A percentile compares a stretch with the other conserved stretches of the same genome.
phyloP scores from a whole-genome alignment of 2,797 vertebrate genomes.

The Austrolebias charrua region DNA sequence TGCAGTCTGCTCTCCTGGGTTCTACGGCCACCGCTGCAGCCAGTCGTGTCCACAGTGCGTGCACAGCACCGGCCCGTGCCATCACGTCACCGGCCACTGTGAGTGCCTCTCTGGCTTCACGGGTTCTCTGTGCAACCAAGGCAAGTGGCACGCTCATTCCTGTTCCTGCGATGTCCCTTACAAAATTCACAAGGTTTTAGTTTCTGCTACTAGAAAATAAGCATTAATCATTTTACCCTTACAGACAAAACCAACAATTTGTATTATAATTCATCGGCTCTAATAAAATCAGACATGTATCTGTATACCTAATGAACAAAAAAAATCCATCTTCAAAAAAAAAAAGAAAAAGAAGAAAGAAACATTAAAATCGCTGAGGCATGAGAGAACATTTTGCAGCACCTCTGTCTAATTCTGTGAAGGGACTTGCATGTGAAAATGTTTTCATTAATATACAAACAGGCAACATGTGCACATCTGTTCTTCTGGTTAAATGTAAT shows the following conservation, averaged over 20 bases:
- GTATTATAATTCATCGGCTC: background rate
- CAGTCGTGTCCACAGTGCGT: constrained; percentile 87
- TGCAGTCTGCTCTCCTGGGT: constrained; percentile 87
- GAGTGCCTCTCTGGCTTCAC: constrained; percentile 88
- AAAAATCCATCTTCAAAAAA: background rate
- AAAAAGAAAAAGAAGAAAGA: too few species aligned
- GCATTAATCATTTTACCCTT: constrained; percentile 8
- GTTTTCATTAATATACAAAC: constrained; percentile 33
- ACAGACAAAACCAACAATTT: constrained; percentile 6
- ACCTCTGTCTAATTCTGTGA: constrained; percentile 38
- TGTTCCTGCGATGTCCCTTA: constrained; percentile 20
- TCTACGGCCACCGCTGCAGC: constrained; percentile 85
- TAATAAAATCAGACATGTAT: constrained; percentile 31
- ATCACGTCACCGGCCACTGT: constrained; percentile 86
- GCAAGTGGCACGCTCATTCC: constrained; percentile 74
- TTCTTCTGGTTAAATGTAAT: constrained; percentile 29
- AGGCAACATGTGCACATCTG: constrained; percentile 10
- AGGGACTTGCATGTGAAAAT: constrained; percentile 36
- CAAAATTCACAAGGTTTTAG: constrained; percentile 22
- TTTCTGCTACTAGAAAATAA: constrained; percentile 10
- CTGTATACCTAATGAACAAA: constrained; percentile 52
- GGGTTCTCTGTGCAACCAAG: constrained; percentile 90
- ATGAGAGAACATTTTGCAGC: constrained; percentile 50
- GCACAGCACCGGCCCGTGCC: constrained; percentile 85
- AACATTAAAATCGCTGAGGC: constrained; percentile 57